These are phyloP conservation scores for Coracopsis vasa DNA, from an alignment of 2,113 vertebrate genomes.

Conservation along the genomic window DNA sequence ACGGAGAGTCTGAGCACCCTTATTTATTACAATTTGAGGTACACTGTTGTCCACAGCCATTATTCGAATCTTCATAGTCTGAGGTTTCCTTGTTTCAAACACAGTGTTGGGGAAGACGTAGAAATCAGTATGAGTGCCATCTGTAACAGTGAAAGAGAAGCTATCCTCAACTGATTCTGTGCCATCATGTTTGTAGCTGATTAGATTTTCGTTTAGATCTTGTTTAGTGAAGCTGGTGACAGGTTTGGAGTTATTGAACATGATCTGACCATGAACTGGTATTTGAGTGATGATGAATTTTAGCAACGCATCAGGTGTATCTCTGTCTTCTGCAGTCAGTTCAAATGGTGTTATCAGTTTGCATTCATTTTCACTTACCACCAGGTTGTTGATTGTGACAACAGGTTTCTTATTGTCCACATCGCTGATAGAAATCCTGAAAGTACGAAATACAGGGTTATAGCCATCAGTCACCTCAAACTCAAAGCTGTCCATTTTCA, in stretches of 20 bases:
- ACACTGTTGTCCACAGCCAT: constrained; percentile 85
- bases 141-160: constrained; percentile 93
- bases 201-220: constrained; percentile 93
- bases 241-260: constrained; percentile 83
- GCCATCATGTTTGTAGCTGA: constrained; percentile 93
- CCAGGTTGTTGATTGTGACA: constrained; percentile 84
- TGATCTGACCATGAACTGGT: constrained; percentile 87
- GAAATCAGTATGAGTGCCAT: constrained; percentile 93
- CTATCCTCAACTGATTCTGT: constrained; percentile 86
- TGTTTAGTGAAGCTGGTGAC: constrained; percentile 89
- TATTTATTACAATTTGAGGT: constrained; percentile 88
- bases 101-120: constrained; percentile 91
- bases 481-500: constrained; percentile 97
- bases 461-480: constrained; percentile 95
- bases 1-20: constrained; percentile 84
- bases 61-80: constrained; percentile 87
- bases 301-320: constrained; percentile 83
- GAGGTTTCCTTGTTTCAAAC: constrained; percentile 87
- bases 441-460: constrained; percentile 94
- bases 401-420: constrained; percentile 97
- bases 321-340: constrained; percentile 89
- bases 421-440: constrained; percentile 90
- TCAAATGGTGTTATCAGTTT: constrained; percentile 96
- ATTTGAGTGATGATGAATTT: constrained; percentile 88
- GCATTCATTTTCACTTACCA: constrained; percentile 84